Evolutionary conservation across 2,888 invertebrate genomes (phyloP), one percentile per base, ranked within the genome.

Genomic region (Ormyrus thymus): DNA sequence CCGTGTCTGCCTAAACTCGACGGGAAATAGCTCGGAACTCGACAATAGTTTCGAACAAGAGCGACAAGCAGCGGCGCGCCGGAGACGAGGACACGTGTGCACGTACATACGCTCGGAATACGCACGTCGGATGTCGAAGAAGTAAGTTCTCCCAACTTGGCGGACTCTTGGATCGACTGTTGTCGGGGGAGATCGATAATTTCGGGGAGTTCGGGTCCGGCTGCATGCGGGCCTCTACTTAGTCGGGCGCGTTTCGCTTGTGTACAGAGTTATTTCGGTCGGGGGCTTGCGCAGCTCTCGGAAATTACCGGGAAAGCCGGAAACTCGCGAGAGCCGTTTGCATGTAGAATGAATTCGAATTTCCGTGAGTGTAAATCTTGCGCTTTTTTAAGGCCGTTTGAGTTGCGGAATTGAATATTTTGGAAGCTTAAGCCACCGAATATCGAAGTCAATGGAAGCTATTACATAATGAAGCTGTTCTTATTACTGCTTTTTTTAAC

Each of bases 101-200:
- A n/a, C n/a, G 4, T 29, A 4, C 4, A 0, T 29, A 4, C 29
- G 29, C 29, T 29, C 29, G 29, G 29, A 29, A 29, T 29, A 29
- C 29, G 29, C 29, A 29, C 29, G 29, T 29, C 29, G 29, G 29
- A 29, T 29, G 29, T 29, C 29, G 29, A 29, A 29, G 29, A 29
- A 29, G 29, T 29, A 29, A 29, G 29, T 29, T 29, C 29, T 3
- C 29, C 3, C 29, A 29, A 29, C 29, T 29, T 29, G 29, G 29
- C 29, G 29, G 29, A 29, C 29, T 29, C 29, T 29, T 29, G 29
- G 29, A 29, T 29, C 29, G 65, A 51, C 50, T 7, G 29, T 56
- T 46, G 29, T 29, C 29, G 56, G n/a, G 45, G 55, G 11, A 53
- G 66, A 66, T 43, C 66, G 53, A 68, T 68, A 68, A 68, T 68